Conservation (phyloP, 2,797 vertebrate genomes). For the Danio jaintianensis region DNA sequence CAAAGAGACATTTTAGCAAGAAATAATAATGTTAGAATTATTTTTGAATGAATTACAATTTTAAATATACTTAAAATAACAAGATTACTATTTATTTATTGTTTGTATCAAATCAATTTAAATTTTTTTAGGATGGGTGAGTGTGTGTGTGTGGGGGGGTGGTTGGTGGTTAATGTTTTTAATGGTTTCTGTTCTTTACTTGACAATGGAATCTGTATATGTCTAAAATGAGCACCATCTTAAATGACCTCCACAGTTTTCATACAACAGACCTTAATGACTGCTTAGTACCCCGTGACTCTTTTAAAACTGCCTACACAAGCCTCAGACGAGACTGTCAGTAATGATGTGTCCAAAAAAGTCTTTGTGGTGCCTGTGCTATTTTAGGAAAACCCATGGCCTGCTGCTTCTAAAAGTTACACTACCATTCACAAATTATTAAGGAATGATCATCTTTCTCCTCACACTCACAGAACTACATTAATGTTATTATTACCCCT, state of each 20-base stretch:
- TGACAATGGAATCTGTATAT: not conserved
- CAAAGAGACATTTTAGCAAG: no score
- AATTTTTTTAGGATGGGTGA: no score
- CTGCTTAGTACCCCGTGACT: not conserved
- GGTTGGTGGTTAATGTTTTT: no score
- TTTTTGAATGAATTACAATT: no score
- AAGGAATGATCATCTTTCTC: not conserved
- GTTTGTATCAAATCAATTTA: no score
- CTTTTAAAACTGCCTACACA: not conserved
- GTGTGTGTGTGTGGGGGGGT: no score
- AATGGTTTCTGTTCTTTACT: not conserved
- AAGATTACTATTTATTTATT: no score
- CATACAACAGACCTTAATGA: not conserved
- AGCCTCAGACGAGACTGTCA: not conserved
- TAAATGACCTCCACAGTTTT: conserved; percentile 12
- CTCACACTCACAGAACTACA: not conserved
- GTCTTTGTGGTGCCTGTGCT: conserved; percentile 1
- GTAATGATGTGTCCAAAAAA: conserved; percentile 1
- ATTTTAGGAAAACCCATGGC: conserved; percentile 14
- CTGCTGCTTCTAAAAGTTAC: not conserved
- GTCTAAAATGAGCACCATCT: not conserved
- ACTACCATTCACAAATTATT: not conserved
- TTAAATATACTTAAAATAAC: no score
- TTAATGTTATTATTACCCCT: not conserved
- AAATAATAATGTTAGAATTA: no score